Evolutionary conservation across 2,113 vertebrate species (phyloP), one percentile per base, ranked within the genome.

Genomic region (Oryzias celebensis): DNA sequence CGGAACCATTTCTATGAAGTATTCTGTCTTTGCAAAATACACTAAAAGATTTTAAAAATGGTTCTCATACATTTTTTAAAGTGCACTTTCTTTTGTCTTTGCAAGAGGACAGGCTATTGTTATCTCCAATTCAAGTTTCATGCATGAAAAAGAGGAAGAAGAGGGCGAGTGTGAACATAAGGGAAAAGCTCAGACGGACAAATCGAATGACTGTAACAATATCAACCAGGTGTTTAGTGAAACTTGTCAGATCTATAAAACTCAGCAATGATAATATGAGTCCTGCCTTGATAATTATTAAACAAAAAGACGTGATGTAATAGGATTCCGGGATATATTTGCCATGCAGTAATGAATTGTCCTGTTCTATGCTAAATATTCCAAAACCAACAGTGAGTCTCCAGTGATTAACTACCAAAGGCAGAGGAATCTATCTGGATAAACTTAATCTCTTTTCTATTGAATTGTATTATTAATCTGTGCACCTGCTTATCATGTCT

Each of bases 1-100:
- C 54, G 53, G 56, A 66, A 65, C 24, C 65, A 67, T 62, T 36
- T 42, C 58, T 16, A 12, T 52, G 13, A 59, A 71, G 42, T 41
- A 42, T 67, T 53, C 51, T 28, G 55, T 24, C 22, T 13, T 45
- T 60, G 41, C 59, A 56, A 74, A 50, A 65, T 62, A n/a, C 53
- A 52, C 23, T 56, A 55, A 70, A 62, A 62, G 52, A 72, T 48
- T 65, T 78, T 58, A 73, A 58, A 71, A 68, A 65, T n/a, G 63
- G n/a, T 14, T 31, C 69, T 88, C 75, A 82, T 87, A 10, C 64
- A 85, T 87, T 81, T 81, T 89, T 83, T 62, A 84, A 46, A 62
- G 63, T 20, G 68, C 62, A 51, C 75, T 60, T 75, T 60, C 51
- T 73, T 83, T 75, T 77, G 73, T 84, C 72, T 78, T 71, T 48